Evolutionary conservation across 2,113 vertebrate species (phyloP), one percentile per base, ranked within the genome.

Genomic region (Felis chaus): DNA sequence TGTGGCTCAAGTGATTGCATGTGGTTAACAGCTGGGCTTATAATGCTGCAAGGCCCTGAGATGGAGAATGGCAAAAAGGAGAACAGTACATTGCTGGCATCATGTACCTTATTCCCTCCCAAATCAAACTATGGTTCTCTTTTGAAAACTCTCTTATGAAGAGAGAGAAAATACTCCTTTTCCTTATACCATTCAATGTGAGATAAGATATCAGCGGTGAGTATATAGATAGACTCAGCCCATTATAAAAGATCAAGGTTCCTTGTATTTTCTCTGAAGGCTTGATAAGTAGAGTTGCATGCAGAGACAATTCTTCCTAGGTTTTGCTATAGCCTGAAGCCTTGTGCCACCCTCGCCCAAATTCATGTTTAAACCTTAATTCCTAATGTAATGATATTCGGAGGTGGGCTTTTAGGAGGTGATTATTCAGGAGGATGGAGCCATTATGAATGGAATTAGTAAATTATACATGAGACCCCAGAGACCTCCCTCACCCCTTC

Each of bases 11-110:
- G 23, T 29, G 53, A 90, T 97, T 98, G 91, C 94, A 96, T 97
- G 91, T 98, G 96, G 53, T 93, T 97, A 91, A 89, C 97, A 98
- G 96, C 97, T 98, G 97, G 95, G n/a, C 68, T 95, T 93, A 11
- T 88, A 9, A 82, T 96, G 95, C 89, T 91, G 41, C 55, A 63
- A 68, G 48, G 71, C 15, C 80, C 79, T 91, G 91, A 66, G 89
- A 92, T 53, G 85, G 80, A 91, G 80, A 93, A 94, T 53, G 61
- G 21, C 39, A 92, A 29, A 65, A 50, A 85, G 12, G 89, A 95
- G 94, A 96, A 86, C 23, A 96, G 39, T 95, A 92, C 48, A 0
- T 0, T 1, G 1, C 39, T 69, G 82, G 33, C 15, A 92, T 87
- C 61, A 76, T 33, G 41, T 89, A 96, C 36, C 69, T 97, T 98